phyloP scores from a whole-genome alignment of 2,888 invertebrate species.

The Galerucella nymphaeae region DNA sequence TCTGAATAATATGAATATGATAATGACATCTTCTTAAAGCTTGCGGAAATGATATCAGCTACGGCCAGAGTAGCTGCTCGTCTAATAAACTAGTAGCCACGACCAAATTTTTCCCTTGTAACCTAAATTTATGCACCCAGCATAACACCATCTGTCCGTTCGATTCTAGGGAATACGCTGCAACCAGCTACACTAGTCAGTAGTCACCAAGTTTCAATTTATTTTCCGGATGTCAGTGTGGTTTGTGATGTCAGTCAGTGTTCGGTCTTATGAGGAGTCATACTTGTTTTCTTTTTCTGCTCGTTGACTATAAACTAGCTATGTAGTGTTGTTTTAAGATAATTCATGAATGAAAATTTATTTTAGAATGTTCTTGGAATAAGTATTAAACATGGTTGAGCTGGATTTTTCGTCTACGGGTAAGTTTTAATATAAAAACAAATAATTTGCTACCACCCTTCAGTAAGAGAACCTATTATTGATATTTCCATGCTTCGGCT shows the following conservation, averaged over 20 bases:
- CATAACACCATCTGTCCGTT: constrained; percentile 13
- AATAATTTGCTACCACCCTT: constrained; percentile 52
- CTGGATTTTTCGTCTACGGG: constrained; percentile 60
- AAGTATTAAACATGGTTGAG: constrained; percentile 56
- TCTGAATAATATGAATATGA: too few relatives aligned
- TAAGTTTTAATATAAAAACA: constrained; percentile 52
- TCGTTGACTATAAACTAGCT: constrained; percentile 18
- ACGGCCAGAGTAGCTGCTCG: not conserved
- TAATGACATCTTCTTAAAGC: too few relatives aligned
- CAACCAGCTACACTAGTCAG: not conserved
- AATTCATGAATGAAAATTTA: constrained; percentile 60
- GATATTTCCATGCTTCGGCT: constrained; percentile 52
- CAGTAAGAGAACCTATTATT: constrained; percentile 56
- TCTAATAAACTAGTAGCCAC: not conserved
- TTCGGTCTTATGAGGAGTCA: constrained; percentile 8
- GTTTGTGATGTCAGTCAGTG: constrained; percentile 21
- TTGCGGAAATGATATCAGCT: too few relatives aligned
- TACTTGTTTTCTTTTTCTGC: constrained; percentile 19
- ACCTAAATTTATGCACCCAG: constrained; percentile 25
- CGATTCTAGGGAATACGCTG: constrained; percentile 9
- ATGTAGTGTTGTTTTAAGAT: constrained; percentile 30
- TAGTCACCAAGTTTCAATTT: constrained; percentile 9
- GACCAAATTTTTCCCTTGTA: not conserved
- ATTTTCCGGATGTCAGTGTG: too few relatives aligned
- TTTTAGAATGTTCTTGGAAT: constrained; percentile 50